Percentiles rank a stretch among this genome's conserved stretches.
Conservation (phyloP, 2,797 vertebrate genomes). For the Sebastes goodei region DNA sequence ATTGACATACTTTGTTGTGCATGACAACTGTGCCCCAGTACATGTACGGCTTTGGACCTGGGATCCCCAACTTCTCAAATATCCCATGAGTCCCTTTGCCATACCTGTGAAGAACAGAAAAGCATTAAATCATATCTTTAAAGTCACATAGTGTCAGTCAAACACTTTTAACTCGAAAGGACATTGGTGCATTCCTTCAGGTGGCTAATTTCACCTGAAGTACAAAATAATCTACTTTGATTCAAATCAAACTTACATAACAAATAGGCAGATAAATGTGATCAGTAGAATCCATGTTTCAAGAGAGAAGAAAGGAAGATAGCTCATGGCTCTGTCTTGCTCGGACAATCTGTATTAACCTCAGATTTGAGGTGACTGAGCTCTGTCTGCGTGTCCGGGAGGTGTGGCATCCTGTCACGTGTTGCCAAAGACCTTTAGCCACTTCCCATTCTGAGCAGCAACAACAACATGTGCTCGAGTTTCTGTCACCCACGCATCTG, state of each 20-base stretch:
- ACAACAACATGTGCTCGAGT: background rate
- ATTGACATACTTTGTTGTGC: constrained; percentile 43
- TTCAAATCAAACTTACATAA: constrained; percentile 28
- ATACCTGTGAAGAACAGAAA: constrained; percentile 66
- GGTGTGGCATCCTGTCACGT: background rate
- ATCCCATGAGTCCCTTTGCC: constrained; percentile 65
- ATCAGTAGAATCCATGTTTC: constrained; percentile 65
- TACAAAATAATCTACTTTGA: background rate
- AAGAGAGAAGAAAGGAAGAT: constrained; percentile 38
- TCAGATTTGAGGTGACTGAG: rapidly evolving
- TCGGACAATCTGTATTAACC: rapidly evolving
- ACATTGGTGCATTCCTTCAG: background rate
- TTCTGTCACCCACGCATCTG: background rate
- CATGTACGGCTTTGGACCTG: constrained; percentile 64
- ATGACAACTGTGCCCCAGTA: constrained; percentile 73
- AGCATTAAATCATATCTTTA: background rate
- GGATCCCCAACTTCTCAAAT: constrained; percentile 83
- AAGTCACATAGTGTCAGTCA: background rate
- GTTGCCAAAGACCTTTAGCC: background rate
- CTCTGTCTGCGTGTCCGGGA: background rate
- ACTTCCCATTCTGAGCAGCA: background rate
- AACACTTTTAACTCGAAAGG: background rate
- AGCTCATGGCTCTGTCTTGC: constrained; percentile 15
- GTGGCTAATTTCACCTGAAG: background rate
- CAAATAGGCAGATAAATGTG: constrained; percentile 42